phyloP scores from a whole-genome alignment of 1,140 invertebrate species.

The Cyphomyrmex costatus region DNA sequence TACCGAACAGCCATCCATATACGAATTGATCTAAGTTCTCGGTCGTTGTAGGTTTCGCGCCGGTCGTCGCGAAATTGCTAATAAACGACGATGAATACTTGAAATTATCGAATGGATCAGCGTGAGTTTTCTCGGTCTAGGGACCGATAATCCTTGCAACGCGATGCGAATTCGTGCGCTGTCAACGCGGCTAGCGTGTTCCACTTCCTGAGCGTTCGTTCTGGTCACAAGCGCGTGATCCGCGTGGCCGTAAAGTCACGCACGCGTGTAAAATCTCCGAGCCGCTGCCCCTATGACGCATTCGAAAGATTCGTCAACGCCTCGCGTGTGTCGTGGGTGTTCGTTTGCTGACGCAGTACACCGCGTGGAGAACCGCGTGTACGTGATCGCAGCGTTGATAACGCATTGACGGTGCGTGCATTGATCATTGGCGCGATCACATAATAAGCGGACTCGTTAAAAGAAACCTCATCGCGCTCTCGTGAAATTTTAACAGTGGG shows the following conservation, averaged over 20 bases:
- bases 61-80: background rate
- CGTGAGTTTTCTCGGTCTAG: conserved; percentile 24
- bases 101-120: conserved; percentile 48
- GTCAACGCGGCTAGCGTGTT: background rate
- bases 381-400: conserved; percentile 2
- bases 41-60: background rate
- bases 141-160: conserved; percentile 49
- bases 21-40: background rate
- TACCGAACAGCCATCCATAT: background rate
- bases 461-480: background rate
- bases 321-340: background rate
- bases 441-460: background rate
- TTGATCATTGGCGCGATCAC: background rate
- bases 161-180: conserved; percentile 12
- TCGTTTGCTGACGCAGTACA: background rate
- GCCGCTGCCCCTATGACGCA: conserved; percentile 34
- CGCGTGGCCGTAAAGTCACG: conserved; percentile 26
- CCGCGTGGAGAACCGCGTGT: background rate
- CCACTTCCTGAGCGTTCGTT: background rate
- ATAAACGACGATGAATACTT: conserved; percentile 5
- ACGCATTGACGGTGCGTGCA: background rate
- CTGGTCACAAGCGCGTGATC: conserved; percentile 12
- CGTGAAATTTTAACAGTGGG: conserved; percentile 9
- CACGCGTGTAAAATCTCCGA: conserved; percentile 42
- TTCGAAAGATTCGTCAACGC: conserved; percentile 38